Evolutionary conservation across 1,140 invertebrate species (phyloP).

Genomic region (Drosophila ironensis): DNA sequence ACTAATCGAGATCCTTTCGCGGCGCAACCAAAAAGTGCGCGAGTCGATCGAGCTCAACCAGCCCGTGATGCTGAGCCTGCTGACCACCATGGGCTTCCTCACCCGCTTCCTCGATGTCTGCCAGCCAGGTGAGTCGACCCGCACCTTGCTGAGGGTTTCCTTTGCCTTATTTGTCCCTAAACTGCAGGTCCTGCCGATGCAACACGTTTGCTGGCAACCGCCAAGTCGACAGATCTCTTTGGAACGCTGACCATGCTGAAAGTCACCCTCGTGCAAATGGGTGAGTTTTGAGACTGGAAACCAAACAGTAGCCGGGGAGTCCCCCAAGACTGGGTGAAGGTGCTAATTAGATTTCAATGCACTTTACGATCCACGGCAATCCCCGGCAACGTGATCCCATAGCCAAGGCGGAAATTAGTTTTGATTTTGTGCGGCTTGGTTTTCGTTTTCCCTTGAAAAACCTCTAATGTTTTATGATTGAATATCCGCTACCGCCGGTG

Average conservation of each 20-base stretch:
- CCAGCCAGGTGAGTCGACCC: conserved; percentile 67
- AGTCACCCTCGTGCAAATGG: conserved; percentile 67
- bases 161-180: background rate
- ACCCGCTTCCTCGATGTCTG: conserved; percentile 79
- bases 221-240: conserved; percentile 78
- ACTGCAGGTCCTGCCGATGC: conserved; percentile 69
- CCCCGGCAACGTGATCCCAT: conserved; percentile 59
- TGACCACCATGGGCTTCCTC: conserved; percentile 78
- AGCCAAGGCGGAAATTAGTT: conserved; percentile 73
- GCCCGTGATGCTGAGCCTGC: conserved; percentile 72
- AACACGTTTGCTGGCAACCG: conserved; percentile 72
- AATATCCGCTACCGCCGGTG: conserved; percentile 58
- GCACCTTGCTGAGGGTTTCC: conserved; percentile 37
- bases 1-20: conserved; percentile 71
- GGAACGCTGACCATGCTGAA: conserved; percentile 75
- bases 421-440: conserved; percentile 60
- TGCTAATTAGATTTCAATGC: conserved; percentile 65
- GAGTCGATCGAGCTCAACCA: conserved; percentile 78
- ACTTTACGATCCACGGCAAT: conserved; percentile 15
- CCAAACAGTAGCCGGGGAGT: conserved; percentile 50
- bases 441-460: background rate
- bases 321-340: background rate
- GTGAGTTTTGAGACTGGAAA: conserved; percentile 43
- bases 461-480: conserved; percentile 47
- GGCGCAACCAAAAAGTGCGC: conserved; percentile 75